These are phyloP conservation scores for Coptodon rendalli DNA, from an alignment of 2,113 vertebrate genomes.

Conservation along the genomic window DNA sequence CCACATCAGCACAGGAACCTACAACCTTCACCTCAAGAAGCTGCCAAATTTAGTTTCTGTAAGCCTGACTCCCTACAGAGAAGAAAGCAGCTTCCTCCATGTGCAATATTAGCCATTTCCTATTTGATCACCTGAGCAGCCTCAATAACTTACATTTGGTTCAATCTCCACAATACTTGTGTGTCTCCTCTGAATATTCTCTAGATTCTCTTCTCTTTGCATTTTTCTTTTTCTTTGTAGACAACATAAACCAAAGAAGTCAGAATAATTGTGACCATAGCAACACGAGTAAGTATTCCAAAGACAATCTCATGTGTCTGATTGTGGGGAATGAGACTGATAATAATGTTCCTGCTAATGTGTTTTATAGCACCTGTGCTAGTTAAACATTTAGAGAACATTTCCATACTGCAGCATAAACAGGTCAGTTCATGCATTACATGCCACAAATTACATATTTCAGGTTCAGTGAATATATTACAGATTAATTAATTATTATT, in stretches of 20 bases:
- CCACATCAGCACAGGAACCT: not conserved
- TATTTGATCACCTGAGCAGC: not conserved
- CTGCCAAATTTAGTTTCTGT: not conserved
- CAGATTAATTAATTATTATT: not conserved
- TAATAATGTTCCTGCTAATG: not conserved
- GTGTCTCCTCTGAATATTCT: not conserved
- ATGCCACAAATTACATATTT: not conserved
- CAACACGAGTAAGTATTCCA: not conserved
- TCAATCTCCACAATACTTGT: not conserved
- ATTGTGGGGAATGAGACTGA: not conserved
- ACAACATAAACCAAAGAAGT: not conserved
- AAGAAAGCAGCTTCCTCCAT: not conserved
- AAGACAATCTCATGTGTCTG: not conserved
- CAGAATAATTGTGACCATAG: not conserved
- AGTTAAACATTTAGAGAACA: not conserved
- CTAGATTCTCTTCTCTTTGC: not conserved
- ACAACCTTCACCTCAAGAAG: not conserved
- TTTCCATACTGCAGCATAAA: not conserved
- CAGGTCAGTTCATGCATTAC: not conserved
- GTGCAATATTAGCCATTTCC: not conserved
- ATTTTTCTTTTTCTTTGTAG: not conserved
- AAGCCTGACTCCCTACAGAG: not conserved
- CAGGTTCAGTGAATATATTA: not conserved
- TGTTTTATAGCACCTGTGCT: not conserved
- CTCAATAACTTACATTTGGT: not conserved